Base-by-base conservation (phyloP, 2,888 invertebrate species). In the Micropterix aruncella region DNA sequence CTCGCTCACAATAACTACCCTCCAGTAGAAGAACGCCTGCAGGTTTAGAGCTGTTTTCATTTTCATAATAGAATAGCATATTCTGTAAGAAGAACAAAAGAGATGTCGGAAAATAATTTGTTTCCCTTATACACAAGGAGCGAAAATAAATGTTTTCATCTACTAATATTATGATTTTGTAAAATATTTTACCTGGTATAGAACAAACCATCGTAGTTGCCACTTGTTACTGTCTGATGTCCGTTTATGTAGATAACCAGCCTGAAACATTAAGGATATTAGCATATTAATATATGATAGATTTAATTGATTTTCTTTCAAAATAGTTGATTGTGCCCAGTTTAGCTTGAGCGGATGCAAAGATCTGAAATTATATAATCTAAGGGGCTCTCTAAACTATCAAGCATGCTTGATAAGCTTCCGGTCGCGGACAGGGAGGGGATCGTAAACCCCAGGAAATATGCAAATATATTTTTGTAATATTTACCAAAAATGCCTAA, bases 31-130 rank as follows among this genome's bases (percentile, higher is more conserved):
- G 74, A 15, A 91, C 81, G 0, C 92, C 92, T 0, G 86, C 85
- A 1, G 91, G 91, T 19, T 84, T 71, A 16, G 74, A 73, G 54
- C 81, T 80, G 56, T 77, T 75, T 57, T 92, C 91, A 43, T 80
- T 83, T 58, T 93, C 92, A 65, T 88, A 92, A 71, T 92, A 92
- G 66, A 92, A 92, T 53, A 93, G 66, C 55, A 92, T 66, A 65
- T 93, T 93, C 86, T 92, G 76, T 36, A 75, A 79, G 48, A 65
- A 57, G 7, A 38, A 15, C 39, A 14, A 38, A n/a, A n/a, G n/a
- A n/a, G n/a, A 36, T 36, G 36, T n/a, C n/a, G n/a, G 9, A 9
- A n/a, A 36, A 36, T 12, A 36, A 36, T 12, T 9, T 36, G 9
- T n/a, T n/a, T 9, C 9, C 9, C 9, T 36, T 36, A 12, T n/a